Conservation (phyloP, 2,797 vertebrate genomes). For the Eospalax fontanierii region DNA sequence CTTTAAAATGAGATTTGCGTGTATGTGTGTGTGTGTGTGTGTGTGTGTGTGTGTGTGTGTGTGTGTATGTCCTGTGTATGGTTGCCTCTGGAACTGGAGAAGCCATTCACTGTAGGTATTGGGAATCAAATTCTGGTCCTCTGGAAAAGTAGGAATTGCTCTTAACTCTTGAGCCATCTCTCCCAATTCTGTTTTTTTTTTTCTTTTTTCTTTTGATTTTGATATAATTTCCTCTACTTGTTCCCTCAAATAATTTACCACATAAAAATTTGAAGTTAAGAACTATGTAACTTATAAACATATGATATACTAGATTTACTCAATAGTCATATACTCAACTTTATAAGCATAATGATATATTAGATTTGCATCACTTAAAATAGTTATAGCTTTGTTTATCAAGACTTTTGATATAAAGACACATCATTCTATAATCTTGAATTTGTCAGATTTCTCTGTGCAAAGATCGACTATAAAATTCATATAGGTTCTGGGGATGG, state of each 20-base stretch:
- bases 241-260: conserved; percentile 7
- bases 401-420: conserved; percentile 43
- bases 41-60: too few species aligned
- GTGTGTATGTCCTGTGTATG: background rate
- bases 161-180: background rate
- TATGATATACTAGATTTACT: conserved; percentile 41
- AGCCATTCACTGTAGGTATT: background rate
- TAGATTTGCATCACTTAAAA: conserved; percentile 60
- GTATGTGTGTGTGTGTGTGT: background rate
- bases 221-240: conserved; percentile 4
- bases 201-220: too few species aligned
- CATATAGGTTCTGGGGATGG: conserved; percentile 9
- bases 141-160: background rate
- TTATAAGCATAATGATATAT: conserved; percentile 57
- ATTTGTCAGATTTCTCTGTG: background rate
- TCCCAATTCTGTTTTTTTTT: background rate
- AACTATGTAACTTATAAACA: conserved; percentile 61
- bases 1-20: background rate
- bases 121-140: background rate
- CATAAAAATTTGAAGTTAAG: conserved; percentile 40
- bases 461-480: conserved; percentile 59
- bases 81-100: background rate
- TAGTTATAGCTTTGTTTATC: conserved; percentile 25
- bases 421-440: conserved; percentile 26
- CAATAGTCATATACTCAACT: too few species aligned